Base-by-base conservation (phyloP, 2,113 vertebrate species). In the Addax nasomaculatus region DNA sequence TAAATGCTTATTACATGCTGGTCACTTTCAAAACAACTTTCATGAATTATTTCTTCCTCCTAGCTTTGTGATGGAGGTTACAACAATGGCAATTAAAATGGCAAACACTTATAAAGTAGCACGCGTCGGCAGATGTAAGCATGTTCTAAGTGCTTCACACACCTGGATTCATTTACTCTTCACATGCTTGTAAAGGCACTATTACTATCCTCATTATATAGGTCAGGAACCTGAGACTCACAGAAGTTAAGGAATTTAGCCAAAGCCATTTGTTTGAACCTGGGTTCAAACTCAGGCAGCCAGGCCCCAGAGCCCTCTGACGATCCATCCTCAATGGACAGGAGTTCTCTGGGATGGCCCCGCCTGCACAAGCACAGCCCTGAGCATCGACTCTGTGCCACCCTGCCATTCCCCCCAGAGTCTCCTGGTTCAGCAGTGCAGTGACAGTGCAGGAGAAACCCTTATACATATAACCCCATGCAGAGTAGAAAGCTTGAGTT, bases 121-220 rank as follows among this genome's bases (percentile, higher is more conserved):
- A 12, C 0, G 0, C 1, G 6, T 81, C 12, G 8, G 49, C 84
- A 53, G 30, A 9, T 0, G 1, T 6, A 25, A 57, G n/a, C 43
- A 21, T 80, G 13, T 25, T n/a, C n/a, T 76, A 16, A 21, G 88
- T 1, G 4, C 27, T 49, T 79, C 16, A 15, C 30, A 47, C 16
- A 16, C 25, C 13, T 29, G 78, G 36, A 19, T 27, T 90, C 55
- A 76, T 2, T 70, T 43, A 70, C 14, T 73, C 51, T 53, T 23
- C 51, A 19, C 47, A 30, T 36, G 51, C 51, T 39, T 36, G 25
- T 39, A 36, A 91, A 11, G 7, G 14, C 14, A 5, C 16, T 21
- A 30, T 36, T 30, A 30, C 17, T 27, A 88, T 45, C 12, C 21
- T 45, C 60, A 51, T n/a, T 91, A 96, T 62, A 58, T 15, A 89